phyloP scores from a whole-genome alignment of 2,888 invertebrate species.

The Limnephilus rhombicus region DNA sequence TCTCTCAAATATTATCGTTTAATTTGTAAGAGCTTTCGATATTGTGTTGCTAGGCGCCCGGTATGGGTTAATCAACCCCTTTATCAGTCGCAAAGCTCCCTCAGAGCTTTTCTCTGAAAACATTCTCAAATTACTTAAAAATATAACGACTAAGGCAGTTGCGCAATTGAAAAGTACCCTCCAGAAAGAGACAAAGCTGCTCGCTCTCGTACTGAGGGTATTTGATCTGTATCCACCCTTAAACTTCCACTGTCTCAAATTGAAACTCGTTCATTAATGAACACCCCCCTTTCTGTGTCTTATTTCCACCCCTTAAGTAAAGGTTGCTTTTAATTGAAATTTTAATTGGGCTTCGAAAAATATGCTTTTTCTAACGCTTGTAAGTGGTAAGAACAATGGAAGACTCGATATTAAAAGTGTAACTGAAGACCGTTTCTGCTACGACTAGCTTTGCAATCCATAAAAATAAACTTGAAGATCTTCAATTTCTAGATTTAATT shows the following conservation, averaged over 20 bases:
- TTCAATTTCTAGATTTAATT: neutral
- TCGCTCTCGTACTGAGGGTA: neutral
- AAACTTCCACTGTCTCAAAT: neutral
- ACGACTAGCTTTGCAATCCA: neutral
- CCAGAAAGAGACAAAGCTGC: neutral
- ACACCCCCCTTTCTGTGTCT: neutral
- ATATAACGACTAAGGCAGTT: neutral
- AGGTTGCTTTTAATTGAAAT: neutral
- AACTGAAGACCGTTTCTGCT: neutral
- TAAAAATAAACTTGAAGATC: neutral
- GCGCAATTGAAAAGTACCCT: neutral
- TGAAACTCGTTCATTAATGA: neutral
- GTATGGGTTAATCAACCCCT: neutral
- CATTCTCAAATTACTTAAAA: slow-evolving; percentile 1
- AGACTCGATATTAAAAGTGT: neutral
- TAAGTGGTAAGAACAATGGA: neutral
- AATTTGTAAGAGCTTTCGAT: neutral
- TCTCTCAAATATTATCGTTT: neutral
- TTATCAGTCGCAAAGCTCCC: neutral
- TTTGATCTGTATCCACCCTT: neutral
- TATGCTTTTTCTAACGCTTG: neutral
- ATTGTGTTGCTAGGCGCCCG: neutral
- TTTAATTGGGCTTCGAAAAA: neutral
- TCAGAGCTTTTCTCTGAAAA: neutral
- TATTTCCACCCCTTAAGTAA: neutral